Evolutionary conservation across 2,113 vertebrate species (phyloP).

Genomic region (Vicugna pacos): DNA sequence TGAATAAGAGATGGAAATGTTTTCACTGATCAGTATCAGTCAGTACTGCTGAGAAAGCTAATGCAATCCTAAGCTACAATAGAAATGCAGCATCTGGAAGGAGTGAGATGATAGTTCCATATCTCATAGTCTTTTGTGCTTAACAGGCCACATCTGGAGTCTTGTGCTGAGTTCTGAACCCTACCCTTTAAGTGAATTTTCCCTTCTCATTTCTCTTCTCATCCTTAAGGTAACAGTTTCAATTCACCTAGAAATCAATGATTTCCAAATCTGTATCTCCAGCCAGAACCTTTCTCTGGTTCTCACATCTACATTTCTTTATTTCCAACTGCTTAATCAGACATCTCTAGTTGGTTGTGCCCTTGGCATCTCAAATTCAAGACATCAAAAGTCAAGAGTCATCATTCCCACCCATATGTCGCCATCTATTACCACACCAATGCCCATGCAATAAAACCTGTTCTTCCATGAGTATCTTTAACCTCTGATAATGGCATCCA

Average conservation of each 20-base stretch:
- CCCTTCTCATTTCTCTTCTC: background rate
- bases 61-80: background rate
- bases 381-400: background rate
- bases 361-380: background rate
- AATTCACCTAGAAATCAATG: constrained; percentile 11
- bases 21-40: background rate
- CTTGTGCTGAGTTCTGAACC: background rate
- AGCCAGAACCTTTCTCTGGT: background rate
- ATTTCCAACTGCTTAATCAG: background rate
- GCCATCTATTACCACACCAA: background rate
- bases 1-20: background rate
- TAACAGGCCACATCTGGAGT: background rate
- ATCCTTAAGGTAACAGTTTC: background rate
- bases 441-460: background rate
- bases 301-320: background rate
- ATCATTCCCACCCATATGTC: background rate
- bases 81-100: background rate
- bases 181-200: background rate
- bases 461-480: background rate
- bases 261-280: background rate
- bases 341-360: background rate
- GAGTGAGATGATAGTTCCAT: background rate
- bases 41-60: background rate
- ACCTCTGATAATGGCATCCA: background rate
- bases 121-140: background rate